Percentiles rank a stretch among this genome's conserved stretches.
Conservation (phyloP, 2,797 vertebrate genomes). For the Diplodus sargus region DNA sequence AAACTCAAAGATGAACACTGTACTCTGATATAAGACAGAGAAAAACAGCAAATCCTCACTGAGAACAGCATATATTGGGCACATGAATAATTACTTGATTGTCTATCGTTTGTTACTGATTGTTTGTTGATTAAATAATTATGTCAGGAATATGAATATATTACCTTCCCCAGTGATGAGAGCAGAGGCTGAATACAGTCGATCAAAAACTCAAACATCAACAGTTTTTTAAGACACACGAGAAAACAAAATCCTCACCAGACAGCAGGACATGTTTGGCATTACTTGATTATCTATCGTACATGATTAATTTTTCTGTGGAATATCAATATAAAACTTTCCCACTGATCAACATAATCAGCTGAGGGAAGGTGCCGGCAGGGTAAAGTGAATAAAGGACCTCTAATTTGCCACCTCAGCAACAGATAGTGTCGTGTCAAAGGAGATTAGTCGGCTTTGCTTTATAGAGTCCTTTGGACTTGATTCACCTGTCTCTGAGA, state of each 20-base stretch:
- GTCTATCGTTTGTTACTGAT: too few relatives aligned
- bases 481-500: slow-evolving; percentile 65
- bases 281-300: not conserved
- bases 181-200: too few relatives aligned
- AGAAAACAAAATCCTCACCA: too few relatives aligned
- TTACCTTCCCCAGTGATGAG: too few relatives aligned
- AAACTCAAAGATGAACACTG: not conserved
- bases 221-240: too few relatives aligned
- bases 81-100: not conserved
- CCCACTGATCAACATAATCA: not conserved
- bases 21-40: not conserved
- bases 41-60: not conserved
- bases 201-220: too few relatives aligned
- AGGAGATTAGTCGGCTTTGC: slow-evolving; percentile 67
- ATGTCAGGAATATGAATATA: too few relatives aligned
- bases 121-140: too few relatives aligned
- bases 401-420: slow-evolving; percentile 61
- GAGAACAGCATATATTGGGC: not conserved
- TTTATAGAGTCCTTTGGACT: slow-evolving; percentile 62
- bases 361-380: not conserved
- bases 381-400: slow-evolving; percentile 14
- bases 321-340: not conserved
- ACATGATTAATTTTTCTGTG: not conserved
- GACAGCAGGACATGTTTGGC: too few relatives aligned
- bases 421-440: slow-evolving; percentile 54